A percentile compares a stretch with the other conserved stretches of the same genome.
Conservation (phyloP, 2,888 invertebrate species). For the Heliconius ismenius region DNA sequence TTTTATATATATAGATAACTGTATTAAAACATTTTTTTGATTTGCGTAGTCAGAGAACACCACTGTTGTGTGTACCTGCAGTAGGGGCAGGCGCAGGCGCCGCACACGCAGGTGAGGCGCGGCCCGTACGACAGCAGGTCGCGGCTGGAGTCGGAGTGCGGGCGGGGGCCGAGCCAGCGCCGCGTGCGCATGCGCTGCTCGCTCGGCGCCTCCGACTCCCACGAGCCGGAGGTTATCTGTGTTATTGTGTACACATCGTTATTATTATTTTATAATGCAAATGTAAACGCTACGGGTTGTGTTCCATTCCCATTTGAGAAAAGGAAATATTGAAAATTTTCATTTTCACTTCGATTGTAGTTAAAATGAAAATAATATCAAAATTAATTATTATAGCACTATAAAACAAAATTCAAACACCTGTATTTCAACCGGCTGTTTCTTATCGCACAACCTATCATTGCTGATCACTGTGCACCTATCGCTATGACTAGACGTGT, state of each 20-base stretch:
- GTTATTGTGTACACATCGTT: too few species aligned
- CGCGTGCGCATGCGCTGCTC: conserved; percentile 56
- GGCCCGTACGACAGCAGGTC: conserved; percentile 68
- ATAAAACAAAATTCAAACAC: conserved; percentile 49
- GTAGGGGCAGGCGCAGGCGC: conserved; percentile 63
- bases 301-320: too few species aligned
- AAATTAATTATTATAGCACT: too few species aligned
- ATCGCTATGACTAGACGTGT: conserved; percentile 68
- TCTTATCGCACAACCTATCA: conserved; percentile 52
- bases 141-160: conserved; percentile 56
- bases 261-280: too few species aligned
- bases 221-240: conserved; percentile 66
- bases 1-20: too few species aligned
- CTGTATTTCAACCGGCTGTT: conserved; percentile 75
- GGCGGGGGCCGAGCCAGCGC: conserved; percentile 59
- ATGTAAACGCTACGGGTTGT: too few species aligned
- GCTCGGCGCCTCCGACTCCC: conserved; percentile 56
- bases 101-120: conserved; percentile 69
- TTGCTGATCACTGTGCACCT: conserved; percentile 50
- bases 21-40: too few species aligned
- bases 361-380: too few species aligned
- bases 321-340: too few species aligned
- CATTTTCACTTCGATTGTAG: too few species aligned
- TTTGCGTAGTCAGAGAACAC: too few species aligned
- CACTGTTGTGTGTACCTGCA: conserved; percentile 57